Conservation (phyloP, 2,113 vertebrate genomes). For the Salvelinus alpinus region DNA sequence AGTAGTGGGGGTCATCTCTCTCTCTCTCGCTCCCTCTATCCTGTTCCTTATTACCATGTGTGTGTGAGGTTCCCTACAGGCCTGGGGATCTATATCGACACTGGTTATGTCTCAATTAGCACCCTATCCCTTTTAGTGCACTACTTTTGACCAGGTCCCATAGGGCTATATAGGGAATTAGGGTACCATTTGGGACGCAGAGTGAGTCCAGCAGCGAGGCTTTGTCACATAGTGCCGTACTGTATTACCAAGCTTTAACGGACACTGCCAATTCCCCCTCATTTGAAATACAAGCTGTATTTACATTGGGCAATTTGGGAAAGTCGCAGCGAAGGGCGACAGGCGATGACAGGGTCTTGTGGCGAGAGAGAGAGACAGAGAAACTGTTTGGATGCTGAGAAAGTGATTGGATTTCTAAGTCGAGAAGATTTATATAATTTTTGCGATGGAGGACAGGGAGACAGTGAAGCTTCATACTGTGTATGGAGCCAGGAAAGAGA, state of each 20-base stretch:
- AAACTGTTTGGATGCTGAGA: background rate
- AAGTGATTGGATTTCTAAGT: background rate
- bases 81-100: background rate
- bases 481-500: background rate
- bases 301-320: conserved; percentile 37
- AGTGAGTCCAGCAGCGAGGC: conserved; percentile 32
- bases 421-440: background rate
- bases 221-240: conserved; percentile 42
- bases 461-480: background rate
- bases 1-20: conserved; percentile 42
- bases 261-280: conserved; percentile 27
- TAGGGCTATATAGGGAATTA: background rate
- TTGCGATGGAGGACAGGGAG: background rate
- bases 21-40: background rate
- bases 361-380: too few relatives aligned
- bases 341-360: background rate
- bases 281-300: background rate
- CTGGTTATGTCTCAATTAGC: background rate
- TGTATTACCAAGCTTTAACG: conserved; percentile 40
- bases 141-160: too few relatives aligned
- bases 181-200: background rate
- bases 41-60: conserved; percentile 49
- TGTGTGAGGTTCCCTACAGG: conserved; percentile 33
- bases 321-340: conserved; percentile 24
- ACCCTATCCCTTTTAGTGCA: background rate